Base-by-base conservation (phyloP, 2,797 vertebrate species). In the Muscicapa striata region DNA sequence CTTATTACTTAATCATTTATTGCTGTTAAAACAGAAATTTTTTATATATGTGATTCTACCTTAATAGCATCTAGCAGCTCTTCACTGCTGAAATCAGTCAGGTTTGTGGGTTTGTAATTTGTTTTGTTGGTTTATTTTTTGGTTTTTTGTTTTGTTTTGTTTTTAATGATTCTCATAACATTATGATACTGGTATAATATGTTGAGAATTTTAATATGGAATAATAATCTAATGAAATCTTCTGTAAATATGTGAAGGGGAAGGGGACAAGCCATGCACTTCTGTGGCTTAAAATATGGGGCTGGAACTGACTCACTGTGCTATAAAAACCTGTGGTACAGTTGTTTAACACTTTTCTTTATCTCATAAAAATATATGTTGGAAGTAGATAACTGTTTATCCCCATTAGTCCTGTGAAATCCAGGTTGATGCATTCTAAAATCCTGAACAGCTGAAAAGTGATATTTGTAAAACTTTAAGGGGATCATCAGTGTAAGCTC, bases 1-100 rank as follows among this genome's bases (percentile, higher is more conserved):
- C 23, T 45, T 73, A 59, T 45, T 83, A 6, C 10, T 89, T 59
- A 77, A 70, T 87, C 6, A 89, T 57, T 96, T 84, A 34, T 61
- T 79, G 14, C 45, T 90, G 15, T 43, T 87, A 80, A 80, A 85
- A 80, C 4, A 64, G 7, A 22, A 62, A 64, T 80, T 68, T 74
- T 72, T 74, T 57, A 54, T 70, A 12, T 59, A 30, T 55, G 26
- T 49, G 16, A 82, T 64, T 78, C 48, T 11, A 24, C 5, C 17
- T 2, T 75, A 41, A 40, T 34, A 78, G 41, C 30, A 23, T 46
- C 14, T 61, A 68, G 23, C 23, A 58, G 23, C 6, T 45, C 32
- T 54, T 20, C 13, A 41, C 7, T 57, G n/a, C 4, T 64, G 23
- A 52, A 84, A 32, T 79, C 38, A 79, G 26, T 61, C 11, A 54